phyloP scores from a whole-genome alignment of 2,888 invertebrate genomes.

The Drosophila nr. fundita region DNA sequence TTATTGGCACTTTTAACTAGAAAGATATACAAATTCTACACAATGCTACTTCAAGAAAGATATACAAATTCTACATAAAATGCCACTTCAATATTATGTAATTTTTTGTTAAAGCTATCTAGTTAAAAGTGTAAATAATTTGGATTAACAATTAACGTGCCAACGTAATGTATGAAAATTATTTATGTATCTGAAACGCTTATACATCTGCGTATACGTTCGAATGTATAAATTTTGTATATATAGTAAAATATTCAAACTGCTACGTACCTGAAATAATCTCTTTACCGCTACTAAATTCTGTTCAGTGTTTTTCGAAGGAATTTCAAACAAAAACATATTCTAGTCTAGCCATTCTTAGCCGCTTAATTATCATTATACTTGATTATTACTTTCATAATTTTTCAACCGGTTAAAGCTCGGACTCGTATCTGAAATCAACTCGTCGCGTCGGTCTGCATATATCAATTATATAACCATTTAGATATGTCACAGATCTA shows the following conservation, averaged over 20 bases:
- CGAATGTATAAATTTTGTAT: not conserved
- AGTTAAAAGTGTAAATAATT: conserved; percentile 5
- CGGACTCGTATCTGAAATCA: not conserved
- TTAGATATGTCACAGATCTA: not conserved
- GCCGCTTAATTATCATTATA: no score
- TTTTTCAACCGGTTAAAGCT: conserved; percentile 9
- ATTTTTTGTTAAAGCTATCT: not conserved
- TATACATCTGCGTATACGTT: not conserved
- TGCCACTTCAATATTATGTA: not conserved
- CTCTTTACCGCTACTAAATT: not conserved
- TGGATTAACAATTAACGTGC: not conserved
- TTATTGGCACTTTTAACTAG: not conserved
- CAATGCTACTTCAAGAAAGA: no score
- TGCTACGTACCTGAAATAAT: not conserved
- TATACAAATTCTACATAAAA: not conserved
- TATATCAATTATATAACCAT: not conserved
- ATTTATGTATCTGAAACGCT: not conserved
- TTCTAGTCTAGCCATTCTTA: not conserved
- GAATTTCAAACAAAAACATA: not conserved
- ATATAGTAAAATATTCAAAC: not conserved
- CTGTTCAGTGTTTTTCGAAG: not conserved
- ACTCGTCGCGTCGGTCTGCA: conserved; percentile 1
- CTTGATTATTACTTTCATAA: not conserved
- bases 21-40: not conserved
- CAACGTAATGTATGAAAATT: not conserved